Evolutionary conservation across 2,888 invertebrate genomes (phyloP), one percentile per base, ranked within the genome.

Genomic region (Artemia sinica): DNA sequence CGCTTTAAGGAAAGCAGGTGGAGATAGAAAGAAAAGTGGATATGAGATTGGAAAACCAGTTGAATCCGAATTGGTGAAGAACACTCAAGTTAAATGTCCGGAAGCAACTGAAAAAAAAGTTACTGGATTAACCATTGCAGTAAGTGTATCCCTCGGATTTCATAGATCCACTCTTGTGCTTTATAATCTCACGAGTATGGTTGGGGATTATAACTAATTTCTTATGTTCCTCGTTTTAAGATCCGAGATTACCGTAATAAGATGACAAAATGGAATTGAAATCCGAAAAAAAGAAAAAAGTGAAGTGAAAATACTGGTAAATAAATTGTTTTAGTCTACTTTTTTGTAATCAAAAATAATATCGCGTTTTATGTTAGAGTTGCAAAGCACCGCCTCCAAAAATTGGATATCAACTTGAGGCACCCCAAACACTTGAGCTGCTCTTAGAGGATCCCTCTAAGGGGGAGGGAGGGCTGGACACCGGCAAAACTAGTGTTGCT

Each of bases 31-130:
- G 73, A 68, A 68, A 71, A 52, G 67, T 67, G 67, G 68, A 70
- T 70, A 72, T 72, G 69, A 66, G 50, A 71, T 28, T 66, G 71
- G 73, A 63, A 72, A 72, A 67, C 70, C 71, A 50, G 71, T 67
- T 13, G 72, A 73, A 28, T 66, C 72, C 8, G 74, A 75, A 50
- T 73, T 76, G 52, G 79, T 82, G 69, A 85, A 86, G 70, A 78
- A 82, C 74, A 82, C 87, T 0, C 83, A 84, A 72, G 86, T 91
- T 8, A 82, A 82, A 74, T 85, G 87, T 8, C 87, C 91, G 3
- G 84, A 84, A 50, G 83, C 86, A 72, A 89, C 89, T 0, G 82
- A 83, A 50, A 28, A 83, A 9, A 92, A 91, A 82, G 86, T 91
- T 7, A 84, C 83, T 69, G 89, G 91, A 3, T 78, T 92, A 12